Conservation (phyloP, 1,140 invertebrate species). For the Eueides isabella region DNA sequence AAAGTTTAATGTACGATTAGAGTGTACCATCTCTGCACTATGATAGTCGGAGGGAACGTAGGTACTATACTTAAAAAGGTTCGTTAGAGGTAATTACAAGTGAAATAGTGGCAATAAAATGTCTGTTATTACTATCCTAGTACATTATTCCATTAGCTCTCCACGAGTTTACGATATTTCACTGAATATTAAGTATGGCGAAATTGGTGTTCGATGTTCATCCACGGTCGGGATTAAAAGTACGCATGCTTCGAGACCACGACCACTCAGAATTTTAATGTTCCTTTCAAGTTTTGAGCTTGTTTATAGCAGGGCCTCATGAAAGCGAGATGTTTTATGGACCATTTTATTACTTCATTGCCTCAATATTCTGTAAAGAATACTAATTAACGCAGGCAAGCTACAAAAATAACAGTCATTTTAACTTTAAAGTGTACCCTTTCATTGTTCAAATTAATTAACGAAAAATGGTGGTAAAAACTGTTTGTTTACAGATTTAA, state of each 20-base stretch:
- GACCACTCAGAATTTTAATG: slow-evolving; percentile 32
- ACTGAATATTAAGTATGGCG: slow-evolving; percentile 15
- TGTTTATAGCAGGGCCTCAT: slow-evolving; percentile 33
- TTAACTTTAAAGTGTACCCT: slow-evolving; percentile 3
- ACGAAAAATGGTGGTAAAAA: slow-evolving; percentile 2
- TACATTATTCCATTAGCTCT: slow-evolving; percentile 22
- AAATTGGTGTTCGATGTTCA: slow-evolving; percentile 15
- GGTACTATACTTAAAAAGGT: slow-evolving; percentile 13
- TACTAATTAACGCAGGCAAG: slow-evolving; percentile 36
- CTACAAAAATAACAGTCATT: slow-evolving; percentile 17
- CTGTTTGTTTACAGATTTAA: not conserved
- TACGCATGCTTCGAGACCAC: slow-evolving; percentile 23
- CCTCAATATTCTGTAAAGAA: slow-evolving; percentile 33
- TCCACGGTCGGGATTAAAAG: slow-evolving; percentile 10
- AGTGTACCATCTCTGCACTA: not conserved
- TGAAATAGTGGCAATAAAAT: slow-evolving; percentile 30
- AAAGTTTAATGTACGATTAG: slow-evolving; percentile 15
- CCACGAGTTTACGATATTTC: slow-evolving; percentile 10
- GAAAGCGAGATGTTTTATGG: slow-evolving; percentile 42
- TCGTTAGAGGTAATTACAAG: slow-evolving; percentile 28
- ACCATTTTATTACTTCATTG: slow-evolving; percentile 41
- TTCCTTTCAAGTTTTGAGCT: slow-evolving; percentile 35
- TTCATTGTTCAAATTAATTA: slow-evolving; percentile 16
- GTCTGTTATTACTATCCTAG: slow-evolving; percentile 17
- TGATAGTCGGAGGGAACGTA: not conserved